A percentile compares a stretch with the other conserved stretches of the same genome.
Conservation (phyloP, 2,113 vertebrate genomes). For the Hucho hucho region DNA sequence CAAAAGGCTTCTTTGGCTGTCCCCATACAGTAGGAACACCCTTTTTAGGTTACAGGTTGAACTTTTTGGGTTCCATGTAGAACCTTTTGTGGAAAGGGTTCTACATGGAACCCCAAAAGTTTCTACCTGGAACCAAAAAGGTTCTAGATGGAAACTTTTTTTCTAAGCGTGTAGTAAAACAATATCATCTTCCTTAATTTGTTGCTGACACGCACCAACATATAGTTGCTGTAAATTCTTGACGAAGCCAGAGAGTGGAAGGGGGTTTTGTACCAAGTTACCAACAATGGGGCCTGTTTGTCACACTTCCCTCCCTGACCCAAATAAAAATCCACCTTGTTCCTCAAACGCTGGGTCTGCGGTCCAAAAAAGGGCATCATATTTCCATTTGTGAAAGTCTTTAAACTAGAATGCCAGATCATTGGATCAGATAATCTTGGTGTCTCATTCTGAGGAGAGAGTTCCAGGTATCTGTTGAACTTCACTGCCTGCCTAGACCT, state of each 20-base stretch:
- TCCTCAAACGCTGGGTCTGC: background rate
- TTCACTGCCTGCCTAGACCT: background rate
- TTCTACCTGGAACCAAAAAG: too few species aligned
- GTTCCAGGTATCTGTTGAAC: too few species aligned
- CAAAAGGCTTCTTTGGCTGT: too few species aligned
- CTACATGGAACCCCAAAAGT: too few species aligned
- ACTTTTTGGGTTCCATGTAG: too few species aligned
- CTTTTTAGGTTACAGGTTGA: too few species aligned
- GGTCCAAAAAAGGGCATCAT: background rate
- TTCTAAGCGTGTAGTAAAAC: too few species aligned
- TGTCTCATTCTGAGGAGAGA: background rate
- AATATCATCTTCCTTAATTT: background rate
- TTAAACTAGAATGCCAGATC: constrained; percentile 34
- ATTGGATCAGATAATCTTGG: constrained; percentile 7
- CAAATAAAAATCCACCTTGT: constrained; percentile 13
- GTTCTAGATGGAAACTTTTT: too few species aligned
- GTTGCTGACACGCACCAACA: constrained; percentile 1
- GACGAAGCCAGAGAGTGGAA: background rate
- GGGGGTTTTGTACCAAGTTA: constrained; percentile 13
- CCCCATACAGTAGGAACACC: too few species aligned
- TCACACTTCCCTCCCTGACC: constrained; percentile 9
- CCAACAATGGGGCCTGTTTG: background rate
- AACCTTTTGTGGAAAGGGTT: too few species aligned
- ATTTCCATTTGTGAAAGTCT: constrained; percentile 20
- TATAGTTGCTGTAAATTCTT: constrained; percentile 1